phyloP scores from a whole-genome alignment of 1,140 invertebrate genomes.

The Drosophila serrata region DNA sequence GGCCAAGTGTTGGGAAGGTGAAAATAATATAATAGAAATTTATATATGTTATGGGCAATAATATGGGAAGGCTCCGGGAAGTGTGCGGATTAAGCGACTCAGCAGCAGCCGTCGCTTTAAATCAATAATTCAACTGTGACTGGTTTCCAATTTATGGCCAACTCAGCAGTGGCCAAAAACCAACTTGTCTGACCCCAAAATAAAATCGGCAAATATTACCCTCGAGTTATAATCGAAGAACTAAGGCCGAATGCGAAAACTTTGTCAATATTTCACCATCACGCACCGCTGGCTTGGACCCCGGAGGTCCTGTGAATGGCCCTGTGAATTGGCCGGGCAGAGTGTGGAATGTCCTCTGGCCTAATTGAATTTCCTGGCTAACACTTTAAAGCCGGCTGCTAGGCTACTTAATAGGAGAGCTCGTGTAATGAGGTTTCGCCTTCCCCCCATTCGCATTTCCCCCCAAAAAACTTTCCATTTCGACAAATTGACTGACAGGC shows the following conservation, averaged over 20 bases:
- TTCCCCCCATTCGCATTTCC: no score
- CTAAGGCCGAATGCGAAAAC: slow-evolving; percentile 50
- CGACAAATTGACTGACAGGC: slow-evolving; percentile 55
- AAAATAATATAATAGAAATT: slow-evolving; percentile 48
- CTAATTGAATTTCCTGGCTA: slow-evolving; percentile 60
- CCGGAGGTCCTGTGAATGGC: slow-evolving; percentile 10
- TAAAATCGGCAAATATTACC: slow-evolving; percentile 60
- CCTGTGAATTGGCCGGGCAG: slow-evolving; percentile 17
- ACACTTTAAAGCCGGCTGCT: slow-evolving; percentile 68
- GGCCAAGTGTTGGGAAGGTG: slow-evolving; percentile 28
- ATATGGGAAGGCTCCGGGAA: neutral
- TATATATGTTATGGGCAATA: slow-evolving; percentile 4
- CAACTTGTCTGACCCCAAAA: slow-evolving; percentile 62
- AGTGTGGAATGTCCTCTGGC: slow-evolving; percentile 30
- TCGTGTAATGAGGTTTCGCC: slow-evolving; percentile 58
- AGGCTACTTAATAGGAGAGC: slow-evolving; percentile 50
- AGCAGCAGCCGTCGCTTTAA: slow-evolving; percentile 30
- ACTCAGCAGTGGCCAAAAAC: slow-evolving; percentile 17
- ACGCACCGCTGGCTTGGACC: slow-evolving; percentile 42
- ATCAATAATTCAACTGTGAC: slow-evolving; percentile 75
- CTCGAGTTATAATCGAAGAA: slow-evolving; percentile 64
- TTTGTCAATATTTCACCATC: slow-evolving; percentile 60
- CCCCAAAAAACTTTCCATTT: slow-evolving; percentile 50
- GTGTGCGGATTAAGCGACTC: slow-evolving; percentile 5
- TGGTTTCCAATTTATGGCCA: slow-evolving; percentile 50